These are phyloP conservation scores for Petromus typicus DNA, from an alignment of 2,113 vertebrate species.

Conservation along the genomic window DNA sequence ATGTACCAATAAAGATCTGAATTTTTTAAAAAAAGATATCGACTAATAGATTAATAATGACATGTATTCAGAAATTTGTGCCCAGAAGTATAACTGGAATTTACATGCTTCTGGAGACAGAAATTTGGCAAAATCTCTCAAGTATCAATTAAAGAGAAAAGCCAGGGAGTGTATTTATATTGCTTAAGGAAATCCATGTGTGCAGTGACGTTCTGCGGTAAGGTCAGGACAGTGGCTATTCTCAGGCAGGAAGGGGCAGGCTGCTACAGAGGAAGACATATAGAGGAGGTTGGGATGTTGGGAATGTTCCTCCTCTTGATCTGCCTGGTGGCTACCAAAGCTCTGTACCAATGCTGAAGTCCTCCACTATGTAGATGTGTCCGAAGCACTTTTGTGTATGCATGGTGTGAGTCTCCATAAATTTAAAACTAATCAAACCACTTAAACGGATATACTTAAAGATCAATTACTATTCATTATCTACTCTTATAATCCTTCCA, in stretches of 20 bases:
- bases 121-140: not conserved
- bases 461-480: not conserved
- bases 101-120: not conserved
- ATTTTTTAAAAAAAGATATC: too few relatives aligned
- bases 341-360: not conserved
- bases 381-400: not conserved
- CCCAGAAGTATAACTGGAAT: too few relatives aligned
- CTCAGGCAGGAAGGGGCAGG: not conserved
- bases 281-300: rapidly evolving
- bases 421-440: not conserved
- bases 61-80: not conserved
- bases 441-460: not conserved
- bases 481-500: not conserved
- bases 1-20: too few relatives aligned
- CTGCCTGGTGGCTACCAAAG: not conserved
- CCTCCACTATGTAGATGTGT: not conserved
- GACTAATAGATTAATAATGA: rapidly evolving
- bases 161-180: not conserved
- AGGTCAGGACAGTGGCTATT: not conserved
- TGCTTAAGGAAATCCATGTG: not conserved
- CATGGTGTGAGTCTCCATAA: not conserved
- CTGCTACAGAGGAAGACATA: rapidly evolving
- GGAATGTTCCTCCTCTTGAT: rapidly evolving
- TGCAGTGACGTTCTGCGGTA: not conserved
- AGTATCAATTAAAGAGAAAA: not conserved